phyloP scores from a whole-genome alignment of 1,140 invertebrate genomes.

The Hirudo medicinalis region DNA sequence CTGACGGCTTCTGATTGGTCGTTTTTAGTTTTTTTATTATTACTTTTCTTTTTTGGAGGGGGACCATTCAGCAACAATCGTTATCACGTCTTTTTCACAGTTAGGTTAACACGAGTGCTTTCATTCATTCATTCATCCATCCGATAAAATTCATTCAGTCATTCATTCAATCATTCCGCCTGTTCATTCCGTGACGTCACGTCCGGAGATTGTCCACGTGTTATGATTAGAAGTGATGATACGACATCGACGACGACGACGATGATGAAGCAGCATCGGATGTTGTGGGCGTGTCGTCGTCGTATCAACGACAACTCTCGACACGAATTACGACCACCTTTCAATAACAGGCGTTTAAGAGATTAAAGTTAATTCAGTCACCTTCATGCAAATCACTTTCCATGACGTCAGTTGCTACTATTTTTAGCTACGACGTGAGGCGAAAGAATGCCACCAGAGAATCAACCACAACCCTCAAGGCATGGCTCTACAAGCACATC shows the following conservation, averaged over 20 bases:
- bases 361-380: not conserved
- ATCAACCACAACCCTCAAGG: constrained; percentile 83
- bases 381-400: not conserved
- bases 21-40: no score
- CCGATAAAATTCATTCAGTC: constrained; percentile 11
- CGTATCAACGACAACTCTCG: not conserved
- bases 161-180: constrained; percentile 9
- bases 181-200: not conserved
- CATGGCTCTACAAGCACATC: constrained; percentile 94
- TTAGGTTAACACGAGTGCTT: no score
- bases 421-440: constrained; percentile 50
- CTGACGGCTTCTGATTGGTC: no score
- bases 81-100: no score
- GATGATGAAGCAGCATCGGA: not conserved
- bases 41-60: no score
- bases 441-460: constrained; percentile 91
- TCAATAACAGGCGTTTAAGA: not conserved
- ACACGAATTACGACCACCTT: not conserved
- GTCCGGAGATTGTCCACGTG: not conserved
- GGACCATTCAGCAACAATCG: no score
- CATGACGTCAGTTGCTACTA: not conserved
- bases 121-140: constrained; percentile 12
- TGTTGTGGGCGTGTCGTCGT: not conserved
- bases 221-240: not conserved
- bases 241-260: not conserved